phyloP scores from a whole-genome alignment of 2,797 vertebrate genomes.

The Orientallactaga sibirica region DNA sequence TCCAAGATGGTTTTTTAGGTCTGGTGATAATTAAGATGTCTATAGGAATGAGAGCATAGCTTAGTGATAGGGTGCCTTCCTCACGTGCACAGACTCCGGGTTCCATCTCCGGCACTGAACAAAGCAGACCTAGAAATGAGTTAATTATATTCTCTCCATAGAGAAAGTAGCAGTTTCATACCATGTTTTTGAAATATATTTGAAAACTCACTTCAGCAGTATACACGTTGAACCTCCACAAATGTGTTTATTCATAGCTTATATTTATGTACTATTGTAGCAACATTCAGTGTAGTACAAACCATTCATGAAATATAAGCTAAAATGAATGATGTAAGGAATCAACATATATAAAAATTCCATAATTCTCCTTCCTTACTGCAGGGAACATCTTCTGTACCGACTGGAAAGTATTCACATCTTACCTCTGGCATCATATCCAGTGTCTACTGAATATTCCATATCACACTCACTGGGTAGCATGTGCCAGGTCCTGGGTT shows the following conservation, averaged over 20 bases:
- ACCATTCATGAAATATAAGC: neutral
- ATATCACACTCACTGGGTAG: neutral
- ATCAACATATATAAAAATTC: neutral
- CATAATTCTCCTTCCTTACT: neutral
- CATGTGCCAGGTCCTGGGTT: neutral
- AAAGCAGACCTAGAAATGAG: no score
- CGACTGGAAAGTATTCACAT: neutral
- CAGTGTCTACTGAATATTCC: neutral
- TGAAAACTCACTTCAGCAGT: neutral
- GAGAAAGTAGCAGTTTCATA: no score
- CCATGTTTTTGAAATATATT: no score
- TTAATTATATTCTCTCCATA: no score
- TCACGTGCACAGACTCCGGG: no score
- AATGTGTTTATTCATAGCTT: neutral
- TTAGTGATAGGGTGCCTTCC: no score
- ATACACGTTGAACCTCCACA: neutral
- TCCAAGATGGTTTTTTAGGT: neutral
- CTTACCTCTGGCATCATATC: neutral
- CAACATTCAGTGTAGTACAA: neutral
- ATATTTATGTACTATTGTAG: neutral
- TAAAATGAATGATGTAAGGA: neutral
- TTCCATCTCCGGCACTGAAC: no score
- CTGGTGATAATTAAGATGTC: neutral
- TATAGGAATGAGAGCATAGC: no score
- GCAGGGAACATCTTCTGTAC: neutral